Base-by-base conservation (phyloP, 2,797 vertebrate species). In the Knipowitschia caucasica region DNA sequence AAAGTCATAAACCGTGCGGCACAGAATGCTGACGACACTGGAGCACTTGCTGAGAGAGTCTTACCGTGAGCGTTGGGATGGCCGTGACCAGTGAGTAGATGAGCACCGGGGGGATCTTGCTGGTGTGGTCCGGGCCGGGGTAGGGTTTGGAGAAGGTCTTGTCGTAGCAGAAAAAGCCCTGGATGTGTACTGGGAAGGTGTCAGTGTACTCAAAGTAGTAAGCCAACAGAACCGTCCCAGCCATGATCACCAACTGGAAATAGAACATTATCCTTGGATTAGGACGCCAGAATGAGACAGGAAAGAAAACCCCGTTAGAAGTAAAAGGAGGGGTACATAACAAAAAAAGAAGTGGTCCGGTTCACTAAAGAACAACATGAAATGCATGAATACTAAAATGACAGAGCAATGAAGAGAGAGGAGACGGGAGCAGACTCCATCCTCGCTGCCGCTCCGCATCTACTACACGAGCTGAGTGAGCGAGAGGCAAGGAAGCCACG, bases 131-230 rank as follows among this genome's bases (percentile, higher is more conserved):
- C 0, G 93, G 92, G 47, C 94, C 94, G 0, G 91, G 93, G 73
- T 94, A 93, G 15, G 94, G 94, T 73, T 93, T 94, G 33, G 93
- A 92, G 33, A 94, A 92, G 51, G 87, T 78, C 43, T 89, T 92
- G 78, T 95, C 94, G 4, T 91, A 93, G 85, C 94, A 96, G 90
- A 96, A 96, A 87, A 96, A 95, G 29, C 94, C 94, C 71, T 94
- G 94, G 58, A 90, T 64, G 77, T 95, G 93, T 38, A 95, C 93
- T 0, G 94, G 92, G 81, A 96, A 95, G 17, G 93, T 94, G 85
- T 95, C 93, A 0, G 93, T 95, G 87, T 92, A 95, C 82, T 95
- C 93, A 24, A 95, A 91, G 85, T 94, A 93, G 84, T 95, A 95
- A 2, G 94, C 93, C 44, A 95, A 88, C 70, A 95, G 87, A 62